Percentiles rank a stretch among this genome's conserved stretches.
phyloP scores from a whole-genome alignment of 2,113 vertebrate genomes.

The Mus spicilegus region DNA sequence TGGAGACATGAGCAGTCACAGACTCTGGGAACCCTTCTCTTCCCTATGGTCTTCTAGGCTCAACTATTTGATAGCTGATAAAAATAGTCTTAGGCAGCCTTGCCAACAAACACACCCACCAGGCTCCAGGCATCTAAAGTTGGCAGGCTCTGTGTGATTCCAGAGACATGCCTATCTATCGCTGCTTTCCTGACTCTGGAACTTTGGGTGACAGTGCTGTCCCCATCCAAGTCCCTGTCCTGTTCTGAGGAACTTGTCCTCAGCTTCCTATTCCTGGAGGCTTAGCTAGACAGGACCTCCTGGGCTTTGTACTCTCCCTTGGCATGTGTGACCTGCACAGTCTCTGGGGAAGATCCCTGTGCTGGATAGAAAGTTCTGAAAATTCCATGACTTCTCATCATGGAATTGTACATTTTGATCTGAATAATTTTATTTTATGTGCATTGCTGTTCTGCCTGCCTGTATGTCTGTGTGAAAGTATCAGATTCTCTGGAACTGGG shows the following conservation, averaged over 20 bases:
- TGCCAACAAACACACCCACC: slow-evolving; percentile 84
- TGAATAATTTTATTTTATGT: neutral
- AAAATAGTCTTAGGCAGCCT: slow-evolving; percentile 83
- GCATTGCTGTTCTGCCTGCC: too few relatives aligned
- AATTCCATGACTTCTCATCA: neutral
- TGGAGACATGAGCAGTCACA: neutral
- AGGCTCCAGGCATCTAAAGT: slow-evolving; percentile 70
- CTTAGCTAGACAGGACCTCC: slow-evolving; percentile 77
- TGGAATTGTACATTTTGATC: neutral
- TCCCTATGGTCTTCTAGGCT: slow-evolving; percentile 60
- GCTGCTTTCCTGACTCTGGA: slow-evolving; percentile 62
- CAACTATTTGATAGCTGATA: slow-evolving; percentile 81
- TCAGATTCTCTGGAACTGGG: too few relatives aligned
- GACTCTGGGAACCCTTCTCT: slow-evolving; percentile 51
- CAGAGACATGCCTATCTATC: neutral
- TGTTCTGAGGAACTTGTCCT: slow-evolving; percentile 76
- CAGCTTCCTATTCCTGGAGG: slow-evolving; percentile 24
- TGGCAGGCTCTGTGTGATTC: slow-evolving; percentile 62
- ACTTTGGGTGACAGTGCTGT: slow-evolving; percentile 63
- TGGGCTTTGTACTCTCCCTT: neutral
- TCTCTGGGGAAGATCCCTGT: neutral
- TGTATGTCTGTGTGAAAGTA: too few relatives aligned
- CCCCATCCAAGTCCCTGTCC: slow-evolving; percentile 71
- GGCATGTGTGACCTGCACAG: neutral
- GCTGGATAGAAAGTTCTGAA: neutral